Base-by-base conservation (phyloP, 2,888 invertebrate species). In the Mechanitis mazaeus region DNA sequence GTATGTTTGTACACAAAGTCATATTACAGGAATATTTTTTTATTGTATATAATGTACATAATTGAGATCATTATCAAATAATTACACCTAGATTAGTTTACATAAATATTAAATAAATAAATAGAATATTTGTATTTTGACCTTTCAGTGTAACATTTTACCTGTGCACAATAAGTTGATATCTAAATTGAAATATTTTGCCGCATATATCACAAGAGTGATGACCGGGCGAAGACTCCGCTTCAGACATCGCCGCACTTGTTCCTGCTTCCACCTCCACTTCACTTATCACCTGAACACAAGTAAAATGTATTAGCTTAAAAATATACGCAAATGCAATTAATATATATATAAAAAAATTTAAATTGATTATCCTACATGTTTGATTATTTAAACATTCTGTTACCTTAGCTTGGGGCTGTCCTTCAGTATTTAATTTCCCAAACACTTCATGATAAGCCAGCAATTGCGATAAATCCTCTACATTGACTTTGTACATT, bases 181-280 rank as follows among this genome's bases (percentile, higher is more conserved):
- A 96, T 63, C 96, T 93, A 82, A 95, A 96, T 75, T 95, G 95
- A 84, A 96, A 96, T 86, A 95, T 94, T 86, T 96, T 96, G 58
- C 95, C 95, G 75, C 96, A 96, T 64, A 96, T 92, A 81, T 96
- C 96, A 81, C 96, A 96, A 28, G 94, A 92, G 80, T 96, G 95
- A 67, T 92, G 92, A 31, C 93, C 94, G 2, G 94, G 93, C 3
- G 92, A 93, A 20, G 91, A 89, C 59, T 92, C 93, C 4, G 91
- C 83, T 69, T 89, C 90, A 0, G 87, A 72, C 74, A 92, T 84
- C n/a, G 89, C 87, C 3, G 91, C 86, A 66, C 92, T 92, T 3
- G 93, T 89, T 2, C 92, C 90, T 0, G 92, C 91, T 58, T 92
- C 92, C 33, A 91, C 91, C 67, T 87, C 89, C 47, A 87, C 81